phyloP scores from a whole-genome alignment of 2,797 vertebrate species.

The Coracias cyanogaster region DNA sequence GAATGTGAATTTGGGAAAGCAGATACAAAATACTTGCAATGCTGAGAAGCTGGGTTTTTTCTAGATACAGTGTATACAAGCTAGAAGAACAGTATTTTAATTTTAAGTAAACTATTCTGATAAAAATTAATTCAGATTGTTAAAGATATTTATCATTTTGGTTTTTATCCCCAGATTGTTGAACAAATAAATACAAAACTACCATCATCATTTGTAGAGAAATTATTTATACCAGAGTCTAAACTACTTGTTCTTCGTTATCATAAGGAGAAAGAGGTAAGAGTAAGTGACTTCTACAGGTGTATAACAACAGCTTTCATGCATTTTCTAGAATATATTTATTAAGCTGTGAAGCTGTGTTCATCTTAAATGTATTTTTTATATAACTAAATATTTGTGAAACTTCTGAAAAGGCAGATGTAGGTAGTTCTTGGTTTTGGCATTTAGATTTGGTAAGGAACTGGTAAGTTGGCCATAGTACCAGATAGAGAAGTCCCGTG shows the following conservation, averaged over 20 bases:
- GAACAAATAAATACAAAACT: slow-evolving; percentile 98
- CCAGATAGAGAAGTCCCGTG: neutral
- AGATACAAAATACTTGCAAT: neutral
- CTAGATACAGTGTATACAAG: neutral
- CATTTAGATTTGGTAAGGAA: neutral
- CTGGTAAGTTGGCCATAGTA: neutral
- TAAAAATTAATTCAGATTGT: neutral
- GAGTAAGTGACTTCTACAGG: neutral
- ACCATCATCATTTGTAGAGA: slow-evolving; percentile 94
- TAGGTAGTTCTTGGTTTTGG: neutral
- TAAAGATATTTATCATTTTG: neutral
- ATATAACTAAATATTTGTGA: neutral
- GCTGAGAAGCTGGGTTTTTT: neutral
- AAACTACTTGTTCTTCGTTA: slow-evolving; percentile 94
- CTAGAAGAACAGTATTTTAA: neutral
- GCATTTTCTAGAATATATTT: neutral
- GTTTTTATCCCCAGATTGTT: slow-evolving; percentile 85
- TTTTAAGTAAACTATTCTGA: neutral
- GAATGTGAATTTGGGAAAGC: neutral
- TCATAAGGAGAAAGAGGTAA: slow-evolving; percentile 93
- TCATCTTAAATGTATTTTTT: neutral
- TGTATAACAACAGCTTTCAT: neutral
- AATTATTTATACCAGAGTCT: slow-evolving; percentile 92
- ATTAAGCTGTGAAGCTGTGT: neutral
- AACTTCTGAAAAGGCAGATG: neutral